These are phyloP conservation scores for Ianthella basta DNA, from an alignment of 37 sponge, comb jelly and placozoan species.

Conservation along the genomic window DNA sequence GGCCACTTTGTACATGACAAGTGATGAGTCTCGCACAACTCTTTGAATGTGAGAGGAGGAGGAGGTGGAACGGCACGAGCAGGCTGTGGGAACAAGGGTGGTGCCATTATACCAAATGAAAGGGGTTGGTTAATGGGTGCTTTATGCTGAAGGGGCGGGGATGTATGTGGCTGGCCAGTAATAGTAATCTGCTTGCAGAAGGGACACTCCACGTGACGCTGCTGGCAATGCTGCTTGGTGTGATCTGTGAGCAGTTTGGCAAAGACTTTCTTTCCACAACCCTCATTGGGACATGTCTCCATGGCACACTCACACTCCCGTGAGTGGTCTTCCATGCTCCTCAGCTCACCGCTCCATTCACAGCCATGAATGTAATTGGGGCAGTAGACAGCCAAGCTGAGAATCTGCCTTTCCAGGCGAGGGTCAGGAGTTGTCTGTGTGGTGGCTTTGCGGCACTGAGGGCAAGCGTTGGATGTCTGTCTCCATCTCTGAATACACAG, in stretches of 20 bases:
- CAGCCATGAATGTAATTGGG: not conserved
- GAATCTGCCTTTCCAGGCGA: not conserved
- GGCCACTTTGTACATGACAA: not conserved
- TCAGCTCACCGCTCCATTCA: not conserved
- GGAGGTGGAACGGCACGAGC: no score
- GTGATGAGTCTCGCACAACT: not conserved
- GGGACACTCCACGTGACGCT: not conserved
- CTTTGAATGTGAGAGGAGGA: not conserved
- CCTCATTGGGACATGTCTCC: not conserved
- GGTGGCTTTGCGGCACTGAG: not conserved
- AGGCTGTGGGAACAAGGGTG: no score
- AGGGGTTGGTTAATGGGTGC: no score
- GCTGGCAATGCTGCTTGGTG: not conserved
- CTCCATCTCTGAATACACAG: not conserved
- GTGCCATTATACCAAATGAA: no score
- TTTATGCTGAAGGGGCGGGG: no score
- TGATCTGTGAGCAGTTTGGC: not conserved
- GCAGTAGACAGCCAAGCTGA: not conserved
- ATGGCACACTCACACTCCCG: not conserved
- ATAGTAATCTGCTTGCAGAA: not conserved
- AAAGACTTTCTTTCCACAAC: not conserved
- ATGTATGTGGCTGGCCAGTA: no score
- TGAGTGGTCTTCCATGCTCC: not conserved
- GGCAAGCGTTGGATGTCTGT: not conserved
- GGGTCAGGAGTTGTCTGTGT: not conserved